Percentiles rank a stretch among this genome's conserved stretches.
phyloP scores from a whole-genome alignment of 2,113 vertebrate genomes.

The Xiphorhynchus elegans region DNA sequence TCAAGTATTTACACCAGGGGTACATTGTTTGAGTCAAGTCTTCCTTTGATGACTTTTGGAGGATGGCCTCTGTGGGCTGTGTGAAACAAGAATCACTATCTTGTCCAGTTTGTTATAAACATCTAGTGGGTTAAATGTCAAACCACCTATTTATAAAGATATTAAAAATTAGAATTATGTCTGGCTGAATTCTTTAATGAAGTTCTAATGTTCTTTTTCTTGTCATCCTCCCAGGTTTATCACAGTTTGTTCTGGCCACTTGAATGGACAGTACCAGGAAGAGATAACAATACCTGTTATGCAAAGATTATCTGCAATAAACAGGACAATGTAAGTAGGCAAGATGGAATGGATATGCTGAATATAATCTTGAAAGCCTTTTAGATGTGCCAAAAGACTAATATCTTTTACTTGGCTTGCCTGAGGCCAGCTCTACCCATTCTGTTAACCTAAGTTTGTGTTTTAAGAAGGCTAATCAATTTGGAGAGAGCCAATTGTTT shows the following conservation, averaged over 20 bases:
- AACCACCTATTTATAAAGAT: neutral
- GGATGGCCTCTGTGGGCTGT: neutral
- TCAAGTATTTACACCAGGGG: neutral
- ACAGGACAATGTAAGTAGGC: conserved; percentile 81
- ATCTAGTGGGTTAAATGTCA: neutral
- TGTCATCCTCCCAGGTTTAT: conserved; percentile 79
- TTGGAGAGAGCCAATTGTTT: neutral
- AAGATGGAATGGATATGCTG: neutral
- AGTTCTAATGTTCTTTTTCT: neutral
- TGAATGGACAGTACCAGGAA: conserved; percentile 88
- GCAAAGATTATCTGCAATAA: conserved; percentile 93
- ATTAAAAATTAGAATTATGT: neutral
- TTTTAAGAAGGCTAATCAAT: neutral
- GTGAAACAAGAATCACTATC: neutral
- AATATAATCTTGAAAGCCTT: neutral
- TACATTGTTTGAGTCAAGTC: neutral
- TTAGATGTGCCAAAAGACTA: neutral
- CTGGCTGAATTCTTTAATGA: neutral
- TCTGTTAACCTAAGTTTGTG: neutral
- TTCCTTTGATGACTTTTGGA: neutral
- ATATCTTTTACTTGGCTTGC: neutral
- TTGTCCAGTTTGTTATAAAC: neutral
- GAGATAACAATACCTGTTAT: conserved; percentile 92
- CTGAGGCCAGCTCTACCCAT: neutral
- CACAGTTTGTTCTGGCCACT: conserved; percentile 95